Conservation (phyloP, 2,797 vertebrate species). For the Synanceia verrucosa region DNA sequence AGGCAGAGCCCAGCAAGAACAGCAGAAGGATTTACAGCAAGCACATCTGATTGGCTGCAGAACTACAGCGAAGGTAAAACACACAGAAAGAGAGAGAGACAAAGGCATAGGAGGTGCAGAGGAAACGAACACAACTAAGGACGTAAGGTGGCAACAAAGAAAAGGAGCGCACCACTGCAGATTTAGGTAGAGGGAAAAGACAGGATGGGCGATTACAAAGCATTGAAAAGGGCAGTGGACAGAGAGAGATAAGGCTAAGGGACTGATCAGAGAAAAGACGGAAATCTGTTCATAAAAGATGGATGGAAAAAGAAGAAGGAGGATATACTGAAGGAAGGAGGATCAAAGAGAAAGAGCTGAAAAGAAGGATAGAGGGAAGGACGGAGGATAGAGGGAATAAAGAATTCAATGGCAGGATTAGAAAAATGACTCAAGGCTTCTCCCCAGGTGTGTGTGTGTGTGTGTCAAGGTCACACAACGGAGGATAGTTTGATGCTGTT, state of each 20-base stretch:
- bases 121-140: slow-evolving; percentile 11
- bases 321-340: not conserved
- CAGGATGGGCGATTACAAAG: slow-evolving; percentile 8
- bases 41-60: slow-evolving; percentile 29
- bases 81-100: slow-evolving; percentile 3
- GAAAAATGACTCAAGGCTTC: slow-evolving; percentile 40
- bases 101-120: slow-evolving; percentile 3
- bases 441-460: slow-evolving; percentile 1
- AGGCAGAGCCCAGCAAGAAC: slow-evolving; percentile 29
- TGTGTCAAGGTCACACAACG: slow-evolving; percentile 8
- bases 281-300: slow-evolving; percentile 48
- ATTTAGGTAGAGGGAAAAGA: slow-evolving; percentile 19
- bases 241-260: slow-evolving; percentile 16
- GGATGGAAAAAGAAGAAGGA: slow-evolving; percentile 19
- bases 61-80: slow-evolving; percentile 5
- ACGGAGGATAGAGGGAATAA: slow-evolving; percentile 19
- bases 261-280: slow-evolving; percentile 29
- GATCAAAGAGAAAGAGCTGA: slow-evolving; percentile 16
- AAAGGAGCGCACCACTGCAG: slow-evolving; percentile 25
- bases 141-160: slow-evolving; percentile 5
- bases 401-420: slow-evolving; percentile 29
- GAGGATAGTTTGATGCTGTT: not conserved
- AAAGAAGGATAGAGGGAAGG: slow-evolving; percentile 8
- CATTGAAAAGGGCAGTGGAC: slow-evolving; percentile 21
- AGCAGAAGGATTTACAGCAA: slow-evolving; percentile 30